Conservation (phyloP, 2,797 vertebrate genomes). For the Gallinago stenura region DNA sequence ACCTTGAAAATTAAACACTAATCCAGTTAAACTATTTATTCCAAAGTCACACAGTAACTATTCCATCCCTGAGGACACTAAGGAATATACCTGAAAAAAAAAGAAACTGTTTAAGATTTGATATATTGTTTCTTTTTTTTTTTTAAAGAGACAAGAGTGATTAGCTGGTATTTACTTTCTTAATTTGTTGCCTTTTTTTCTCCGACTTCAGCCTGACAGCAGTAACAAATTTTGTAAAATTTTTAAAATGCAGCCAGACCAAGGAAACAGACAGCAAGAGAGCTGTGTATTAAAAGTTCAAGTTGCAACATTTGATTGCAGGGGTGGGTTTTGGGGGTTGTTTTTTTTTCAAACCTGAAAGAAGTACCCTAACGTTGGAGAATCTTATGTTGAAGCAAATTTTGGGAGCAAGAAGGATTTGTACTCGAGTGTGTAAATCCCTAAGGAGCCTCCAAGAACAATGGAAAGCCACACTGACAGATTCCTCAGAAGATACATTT, state of each 20-base stretch:
- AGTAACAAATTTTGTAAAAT: neutral
- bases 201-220: neutral
- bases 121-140: neutral
- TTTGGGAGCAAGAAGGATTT: neutral
- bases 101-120: neutral
- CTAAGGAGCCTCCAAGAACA: neutral
- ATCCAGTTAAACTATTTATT: neutral
- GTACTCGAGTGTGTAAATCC: neutral
- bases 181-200: neutral
- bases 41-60: neutral
- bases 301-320: rapidly evolving
- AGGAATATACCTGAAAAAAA: neutral
- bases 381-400: neutral
- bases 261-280: neutral
- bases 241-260: neutral
- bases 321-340: neutral
- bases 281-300: neutral
- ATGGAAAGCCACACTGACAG: neutral
- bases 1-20: neutral
- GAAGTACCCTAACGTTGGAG: neutral
- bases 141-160: neutral
- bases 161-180: neutral
- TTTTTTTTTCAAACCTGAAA: neutral
- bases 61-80: neutral
- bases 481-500: neutral